phyloP scores from a whole-genome alignment of 2,113 vertebrate species.

The Misgurnus mizolepis region DNA sequence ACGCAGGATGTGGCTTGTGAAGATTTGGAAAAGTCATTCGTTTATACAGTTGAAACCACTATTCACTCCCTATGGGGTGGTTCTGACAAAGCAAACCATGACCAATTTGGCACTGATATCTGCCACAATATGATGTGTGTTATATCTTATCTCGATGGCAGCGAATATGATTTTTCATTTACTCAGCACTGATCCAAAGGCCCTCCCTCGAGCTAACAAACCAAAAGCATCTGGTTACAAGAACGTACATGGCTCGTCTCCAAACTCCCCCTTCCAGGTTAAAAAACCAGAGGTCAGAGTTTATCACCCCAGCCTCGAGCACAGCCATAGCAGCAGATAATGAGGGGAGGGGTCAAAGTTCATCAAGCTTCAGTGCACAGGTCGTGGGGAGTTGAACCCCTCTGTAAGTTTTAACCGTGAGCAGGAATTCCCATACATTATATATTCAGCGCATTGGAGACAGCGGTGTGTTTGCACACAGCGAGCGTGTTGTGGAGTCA shows the following conservation, averaged over 20 bases:
- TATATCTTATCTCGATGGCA: constrained; percentile 25
- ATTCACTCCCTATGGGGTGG: not conserved
- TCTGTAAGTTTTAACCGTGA: constrained; percentile 25
- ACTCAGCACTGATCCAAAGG: not conserved
- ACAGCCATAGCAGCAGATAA: constrained; percentile 49
- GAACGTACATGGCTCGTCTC: constrained; percentile 27
- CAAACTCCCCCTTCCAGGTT: constrained; percentile 42
- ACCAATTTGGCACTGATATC: constrained; percentile 1
- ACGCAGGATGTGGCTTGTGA: constrained; percentile 26
- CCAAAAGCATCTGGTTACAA: constrained; percentile 34
- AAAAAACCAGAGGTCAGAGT: constrained; percentile 53
- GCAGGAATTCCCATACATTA: constrained; percentile 35
- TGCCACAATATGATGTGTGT: not conserved
- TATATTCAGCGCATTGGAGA: not conserved
- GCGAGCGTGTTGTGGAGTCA: not conserved
- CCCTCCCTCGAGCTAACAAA: constrained; percentile 29
- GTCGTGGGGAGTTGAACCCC: constrained; percentile 33
- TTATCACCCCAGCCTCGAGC: constrained; percentile 54
- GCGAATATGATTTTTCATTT: constrained; percentile 34
- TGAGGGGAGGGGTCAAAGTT: constrained; percentile 54
- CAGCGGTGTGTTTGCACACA: constrained; percentile 34
- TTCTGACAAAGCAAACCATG: constrained; percentile 9
- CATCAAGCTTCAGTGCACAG: constrained; percentile 46
- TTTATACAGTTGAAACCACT: constrained; percentile 1
- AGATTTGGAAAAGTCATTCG: constrained; percentile 26